These are phyloP conservation scores for Orcinus orca DNA, from an alignment of 2,113 vertebrate genomes.

Conservation along the genomic window DNA sequence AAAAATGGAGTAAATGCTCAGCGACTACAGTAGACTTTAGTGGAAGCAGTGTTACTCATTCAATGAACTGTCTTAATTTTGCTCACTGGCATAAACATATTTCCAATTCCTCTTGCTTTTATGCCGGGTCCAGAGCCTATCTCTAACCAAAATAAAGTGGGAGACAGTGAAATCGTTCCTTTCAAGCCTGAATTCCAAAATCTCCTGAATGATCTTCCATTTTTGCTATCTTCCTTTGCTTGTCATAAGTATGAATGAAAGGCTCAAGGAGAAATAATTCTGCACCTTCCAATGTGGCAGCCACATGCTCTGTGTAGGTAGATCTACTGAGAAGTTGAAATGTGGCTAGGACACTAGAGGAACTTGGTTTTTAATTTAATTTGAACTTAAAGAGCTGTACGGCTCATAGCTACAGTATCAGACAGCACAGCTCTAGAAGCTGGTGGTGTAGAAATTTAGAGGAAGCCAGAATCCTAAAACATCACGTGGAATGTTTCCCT, in stretches of 20 bases:
- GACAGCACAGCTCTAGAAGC: neutral
- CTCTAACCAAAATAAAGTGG: neutral
- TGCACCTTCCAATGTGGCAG: neutral
- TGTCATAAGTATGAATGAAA: neutral
- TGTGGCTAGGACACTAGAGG: neutral
- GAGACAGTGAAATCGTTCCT: neutral
- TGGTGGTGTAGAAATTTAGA: neutral
- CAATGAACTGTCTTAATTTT: neutral
- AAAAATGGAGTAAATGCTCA: neutral
- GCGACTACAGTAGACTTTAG: neutral
- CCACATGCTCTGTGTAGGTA: fast-evolving
- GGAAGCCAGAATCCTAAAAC: neutral
- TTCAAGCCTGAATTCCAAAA: neutral
- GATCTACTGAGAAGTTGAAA: neutral
- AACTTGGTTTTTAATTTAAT: neutral
- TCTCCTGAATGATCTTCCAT: neutral
- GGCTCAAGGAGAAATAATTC: neutral
- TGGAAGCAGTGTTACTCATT: neutral
- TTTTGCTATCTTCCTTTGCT: neutral
- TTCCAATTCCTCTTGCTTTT: neutral
- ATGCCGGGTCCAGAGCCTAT: neutral
- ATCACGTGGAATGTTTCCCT: neutral
- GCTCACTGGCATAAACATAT: neutral
- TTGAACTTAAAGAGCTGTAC: neutral
- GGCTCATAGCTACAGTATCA: neutral